Evolutionary conservation across 2,113 vertebrate genomes (phyloP), one percentile per base, ranked within the genome.

Genomic region (Orientallactaga bullata): DNA sequence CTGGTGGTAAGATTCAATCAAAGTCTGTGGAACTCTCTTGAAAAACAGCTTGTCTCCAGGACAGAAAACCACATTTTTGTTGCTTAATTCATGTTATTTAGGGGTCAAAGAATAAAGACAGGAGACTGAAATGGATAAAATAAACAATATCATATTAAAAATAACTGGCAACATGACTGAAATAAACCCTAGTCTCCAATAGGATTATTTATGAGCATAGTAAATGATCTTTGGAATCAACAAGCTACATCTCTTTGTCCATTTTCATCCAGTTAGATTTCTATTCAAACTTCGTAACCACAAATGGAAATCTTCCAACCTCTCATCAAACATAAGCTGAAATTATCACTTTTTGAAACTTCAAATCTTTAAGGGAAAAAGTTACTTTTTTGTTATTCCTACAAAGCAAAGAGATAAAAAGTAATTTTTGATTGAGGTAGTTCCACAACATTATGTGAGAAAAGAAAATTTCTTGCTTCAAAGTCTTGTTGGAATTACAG

Each of bases 101-200:
- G 17, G 95, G 94, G 55, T 95, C 96, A 96, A 2, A 76, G 66
- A 89, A 88, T 30, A 84, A 80, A 94, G 30, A 96, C 78, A 95
- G 93, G 83, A 89, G 16, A 71, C 32, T 69, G 28, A 89, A 93
- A 86, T 94, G 90, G 95, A 95, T 89, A 91, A 89, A 95, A 88
- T 71, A 79, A 86, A 83, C 72, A 95, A 80, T 77, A 42, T 32
- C 61, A 89, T 83, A 73, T 78, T 26, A 72, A 89, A 95, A 93
- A 85, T 37, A 79, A 83, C 60, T 93, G 85, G 24, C 93, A 68
- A 90, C 94, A 94, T 2, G 4, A n/a, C 23, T 72, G 61, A 83
- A 82, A 55, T 55, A 12, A 72, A 76, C 65, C 68, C 26, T 39
- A 4, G 6, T 3, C 23, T 55, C 42, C 58, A 65, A 65, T 28